These are phyloP conservation scores for Atta texana DNA, from an alignment of 1,140 invertebrate genomes.

Conservation along the genomic window DNA sequence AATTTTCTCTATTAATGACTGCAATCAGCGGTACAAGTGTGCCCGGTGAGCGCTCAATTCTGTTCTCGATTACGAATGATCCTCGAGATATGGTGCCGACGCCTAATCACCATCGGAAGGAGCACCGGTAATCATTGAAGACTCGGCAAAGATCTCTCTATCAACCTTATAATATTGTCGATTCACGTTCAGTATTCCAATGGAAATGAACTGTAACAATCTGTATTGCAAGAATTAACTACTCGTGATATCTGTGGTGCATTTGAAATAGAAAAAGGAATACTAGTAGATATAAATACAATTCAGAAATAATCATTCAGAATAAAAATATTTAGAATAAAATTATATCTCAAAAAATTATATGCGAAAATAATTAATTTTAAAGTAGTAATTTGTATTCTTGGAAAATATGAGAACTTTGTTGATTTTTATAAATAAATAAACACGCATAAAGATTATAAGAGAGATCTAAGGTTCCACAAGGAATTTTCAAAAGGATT, in stretches of 20 bases:
- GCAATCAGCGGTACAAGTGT: slow-evolving; percentile 71
- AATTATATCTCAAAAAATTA: background rate
- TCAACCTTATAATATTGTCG: slow-evolving; percentile 62
- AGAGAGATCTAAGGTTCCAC: background rate
- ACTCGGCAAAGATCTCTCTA: slow-evolving; percentile 70
- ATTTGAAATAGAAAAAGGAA: background rate
- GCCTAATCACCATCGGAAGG: slow-evolving; percentile 68
- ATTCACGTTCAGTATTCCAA: slow-evolving; percentile 49
- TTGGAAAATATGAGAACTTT: background rate
- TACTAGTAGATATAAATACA: background rate
- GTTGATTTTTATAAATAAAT: slow-evolving; percentile 13
- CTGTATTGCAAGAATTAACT: slow-evolving; percentile 10
- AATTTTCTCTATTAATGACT: slow-evolving; percentile 77
- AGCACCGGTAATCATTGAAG: slow-evolving; percentile 67
- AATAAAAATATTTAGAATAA: background rate
- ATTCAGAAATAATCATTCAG: background rate
- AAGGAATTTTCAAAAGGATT: background rate
- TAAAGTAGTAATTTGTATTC: background rate
- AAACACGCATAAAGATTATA: background rate
- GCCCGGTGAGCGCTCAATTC: slow-evolving; percentile 73
- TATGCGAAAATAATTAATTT: slow-evolving; percentile 1
- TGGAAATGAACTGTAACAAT: slow-evolving; percentile 45
- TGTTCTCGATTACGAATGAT: slow-evolving; percentile 76
- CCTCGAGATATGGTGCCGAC: slow-evolving; percentile 65
- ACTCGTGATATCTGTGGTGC: background rate